Base-by-base conservation (phyloP, 2,113 vertebrate genomes). In the Scomber japonicus region DNA sequence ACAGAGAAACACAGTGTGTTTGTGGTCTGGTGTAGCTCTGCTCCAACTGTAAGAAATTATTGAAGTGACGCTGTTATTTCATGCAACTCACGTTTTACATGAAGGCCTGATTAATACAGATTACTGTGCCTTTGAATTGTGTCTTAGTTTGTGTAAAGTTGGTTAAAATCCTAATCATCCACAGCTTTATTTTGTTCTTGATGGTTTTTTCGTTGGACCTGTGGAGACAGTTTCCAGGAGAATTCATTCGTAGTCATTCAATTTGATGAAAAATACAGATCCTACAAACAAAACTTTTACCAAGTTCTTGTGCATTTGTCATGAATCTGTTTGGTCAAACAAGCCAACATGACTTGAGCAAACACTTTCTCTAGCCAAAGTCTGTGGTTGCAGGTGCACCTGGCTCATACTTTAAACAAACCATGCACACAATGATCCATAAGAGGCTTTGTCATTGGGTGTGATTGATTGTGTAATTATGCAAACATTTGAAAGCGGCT, bases 391-490 rank as follows among this genome's bases (percentile, higher is more conserved):
- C 35, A 77, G 51, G n/a, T 63, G 63, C 72, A 13, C 68, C 63
- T 85, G 73, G 27, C 19, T 31, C 16, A 17, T 35, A 21, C 44
- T 14, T 54, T 77, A 81, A 80, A 24, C 53, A 83, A 80, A 83
- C 46, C 8, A 48, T 12, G 31, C 46, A 69, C 75, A 65, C 30
- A 45, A 56, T 45, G 19, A 75, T 59, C 19, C 19, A 57, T 6
- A 40, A 3, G 6, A 40, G 24, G 19, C 15, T 62, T 72, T 27
- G 9, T 62, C 10, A 11, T 16, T 63, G 35, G 14, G 2, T 60
- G 35, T 0, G 24, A 27, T 27, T 27, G 24, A 27, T 27, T 27
- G 24, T 27, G 24, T 27, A 71, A 70, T 80, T 45, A 40, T 16
- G 21, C n/a, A 50, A 59, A 56, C 5, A 49, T 31, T 45, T 64